Evolutionary conservation across 1,140 invertebrate genomes (phyloP).

Genomic region (Prorops nasuta): DNA sequence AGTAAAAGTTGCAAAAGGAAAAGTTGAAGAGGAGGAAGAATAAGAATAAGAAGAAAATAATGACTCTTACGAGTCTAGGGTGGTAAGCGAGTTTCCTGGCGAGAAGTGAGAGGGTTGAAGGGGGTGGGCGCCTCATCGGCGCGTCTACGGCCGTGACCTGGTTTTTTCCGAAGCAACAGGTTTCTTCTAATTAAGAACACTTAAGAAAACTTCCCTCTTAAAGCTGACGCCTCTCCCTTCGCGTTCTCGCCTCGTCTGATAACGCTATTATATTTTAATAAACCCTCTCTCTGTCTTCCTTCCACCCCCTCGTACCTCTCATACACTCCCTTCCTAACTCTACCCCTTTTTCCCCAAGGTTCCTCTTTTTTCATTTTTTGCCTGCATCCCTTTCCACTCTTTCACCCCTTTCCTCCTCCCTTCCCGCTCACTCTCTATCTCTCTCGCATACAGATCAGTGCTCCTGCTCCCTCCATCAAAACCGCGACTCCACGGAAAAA

Average conservation of each 20-base stretch:
- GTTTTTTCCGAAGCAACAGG: slow-evolving; percentile 60
- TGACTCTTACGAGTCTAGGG: slow-evolving; percentile 53
- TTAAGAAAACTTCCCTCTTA: slow-evolving; percentile 60
- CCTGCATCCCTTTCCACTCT: slow-evolving; percentile 15
- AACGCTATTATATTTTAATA: slow-evolving; percentile 53
- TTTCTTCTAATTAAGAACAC: slow-evolving; percentile 60
- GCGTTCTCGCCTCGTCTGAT: slow-evolving; percentile 32
- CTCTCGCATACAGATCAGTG: too few relatives aligned
- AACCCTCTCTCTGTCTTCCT: slow-evolving; percentile 27
- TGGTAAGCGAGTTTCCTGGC: slow-evolving; percentile 23
- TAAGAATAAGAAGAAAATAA: slow-evolving; percentile 52
- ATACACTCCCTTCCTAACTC: slow-evolving; percentile 10
- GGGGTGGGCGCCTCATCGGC: slow-evolving; percentile 25
- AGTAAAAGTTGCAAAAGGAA: too few relatives aligned
- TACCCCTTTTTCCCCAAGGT: slow-evolving; percentile 11
- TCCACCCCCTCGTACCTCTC: slow-evolving; percentile 3
- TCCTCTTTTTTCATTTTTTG: slow-evolving; percentile 8
- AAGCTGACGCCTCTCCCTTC: slow-evolving; percentile 49
- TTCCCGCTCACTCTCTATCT: too few relatives aligned
- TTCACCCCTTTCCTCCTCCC: slow-evolving; percentile 17
- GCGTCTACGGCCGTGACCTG: slow-evolving; percentile 54
- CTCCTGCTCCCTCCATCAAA: too few relatives aligned
- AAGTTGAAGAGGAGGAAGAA: slow-evolving; percentile 24
- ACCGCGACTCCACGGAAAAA: too few relatives aligned
- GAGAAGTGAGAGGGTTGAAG: slow-evolving; percentile 5